Evolutionary conservation across 2,888 invertebrate genomes (phyloP), one percentile per base, ranked within the genome.

Genomic region (Thyatira batis): DNA sequence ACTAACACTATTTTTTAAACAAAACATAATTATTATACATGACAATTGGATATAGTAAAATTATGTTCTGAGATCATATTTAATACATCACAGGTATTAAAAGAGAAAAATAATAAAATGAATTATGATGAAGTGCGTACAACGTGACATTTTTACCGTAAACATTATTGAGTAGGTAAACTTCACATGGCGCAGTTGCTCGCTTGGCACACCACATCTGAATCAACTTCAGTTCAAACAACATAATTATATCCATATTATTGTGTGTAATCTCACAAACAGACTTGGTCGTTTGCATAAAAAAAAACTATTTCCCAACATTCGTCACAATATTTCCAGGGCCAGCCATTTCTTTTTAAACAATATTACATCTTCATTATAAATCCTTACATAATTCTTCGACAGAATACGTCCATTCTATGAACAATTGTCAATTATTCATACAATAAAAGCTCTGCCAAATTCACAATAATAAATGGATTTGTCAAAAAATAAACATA

Each of bases 51-150:
- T 87, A 88, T 83, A 89, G 86, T 87, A 83, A 85, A 88, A 92
- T 92, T 86, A 92, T 91, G 86, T 90, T 88, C 87, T 92, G 93
- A 93, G 93, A 94, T 94, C 94, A 93, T 93, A 92, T 92, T 93
- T 93, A 93, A 93, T 93, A 93, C 93, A 93, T 93, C 93, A 94
- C 93, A 94, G 93, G 93, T 93, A 93, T 93, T 92, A 88, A 85
- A 90, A 87, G 87, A 89, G 84, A 86, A 79, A 82, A 73, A 75
- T 73, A 76, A 73, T 71, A 77, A 39, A 39, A 39, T 39, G 0
- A 76, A 72, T 69, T 71, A 71, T 68, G 60, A 61, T 57, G 66
- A 73, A 74, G 72, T 74, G 75, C 67, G 55, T 57, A 63, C 55
- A 20, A 52, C 55, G 54, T 57, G 61, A 54, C 53, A 27, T 30